Conservation (phyloP, 2,888 invertebrate species). For the Reticulitermes lucifugus region DNA sequence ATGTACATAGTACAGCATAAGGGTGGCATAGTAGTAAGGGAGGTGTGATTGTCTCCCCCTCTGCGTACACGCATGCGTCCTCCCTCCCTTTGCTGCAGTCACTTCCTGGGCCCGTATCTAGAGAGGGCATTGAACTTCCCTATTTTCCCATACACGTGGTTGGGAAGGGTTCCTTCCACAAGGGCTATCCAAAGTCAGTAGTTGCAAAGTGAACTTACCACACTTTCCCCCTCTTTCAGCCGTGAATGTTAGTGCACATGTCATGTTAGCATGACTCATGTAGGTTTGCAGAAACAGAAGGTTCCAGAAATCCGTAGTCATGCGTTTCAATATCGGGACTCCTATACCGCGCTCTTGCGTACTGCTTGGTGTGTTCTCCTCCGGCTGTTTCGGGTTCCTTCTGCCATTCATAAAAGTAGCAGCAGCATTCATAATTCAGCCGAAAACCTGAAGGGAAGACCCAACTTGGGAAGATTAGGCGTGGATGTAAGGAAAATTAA, state of each 20-base stretch:
- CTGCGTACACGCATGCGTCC: slow-evolving; percentile 27
- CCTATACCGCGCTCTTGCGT: too few relatives aligned
- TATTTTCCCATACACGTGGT: slow-evolving; percentile 32
- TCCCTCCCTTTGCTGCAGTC: slow-evolving; percentile 4
- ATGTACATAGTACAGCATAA: not conserved
- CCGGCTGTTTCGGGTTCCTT: too few relatives aligned
- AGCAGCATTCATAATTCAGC: not conserved
- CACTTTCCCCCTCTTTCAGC: not conserved
- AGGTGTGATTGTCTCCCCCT: slow-evolving; percentile 14
- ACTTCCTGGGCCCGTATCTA: slow-evolving; percentile 6
- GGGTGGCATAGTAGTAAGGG: slow-evolving; percentile 21
- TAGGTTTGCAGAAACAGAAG: not conserved
- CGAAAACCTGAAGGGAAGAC: not conserved
- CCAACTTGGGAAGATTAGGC: not conserved
- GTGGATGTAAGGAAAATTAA: too few relatives aligned
- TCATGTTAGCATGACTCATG: not conserved
- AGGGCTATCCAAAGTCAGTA: slow-evolving; percentile 18
- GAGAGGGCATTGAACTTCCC: slow-evolving; percentile 38
- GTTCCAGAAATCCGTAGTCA: not conserved
- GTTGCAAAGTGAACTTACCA: not conserved
- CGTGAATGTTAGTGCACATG: not conserved
- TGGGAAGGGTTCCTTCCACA: slow-evolving; percentile 14
- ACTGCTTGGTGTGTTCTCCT: too few relatives aligned
- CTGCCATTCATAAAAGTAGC: too few relatives aligned
- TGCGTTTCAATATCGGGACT: too few relatives aligned